These are phyloP conservation scores for Caenorhabditis afra DNA, from an alignment of 2,888 invertebrate genomes.

Conservation along the genomic window DNA sequence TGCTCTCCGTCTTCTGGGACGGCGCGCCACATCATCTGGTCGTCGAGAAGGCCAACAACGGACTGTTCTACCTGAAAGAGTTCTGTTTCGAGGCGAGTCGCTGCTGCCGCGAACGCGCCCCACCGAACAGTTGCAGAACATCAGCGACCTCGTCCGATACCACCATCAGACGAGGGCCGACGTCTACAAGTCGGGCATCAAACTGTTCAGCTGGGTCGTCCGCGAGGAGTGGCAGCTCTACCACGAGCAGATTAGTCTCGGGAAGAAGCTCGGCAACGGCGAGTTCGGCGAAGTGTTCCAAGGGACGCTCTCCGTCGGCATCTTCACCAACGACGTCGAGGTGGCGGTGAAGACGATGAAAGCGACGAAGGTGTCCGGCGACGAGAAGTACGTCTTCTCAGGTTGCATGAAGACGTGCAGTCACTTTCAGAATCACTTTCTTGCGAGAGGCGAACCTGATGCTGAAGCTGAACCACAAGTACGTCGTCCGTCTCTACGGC, in stretches of 20 bases:
- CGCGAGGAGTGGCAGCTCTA: slow-evolving; percentile 71
- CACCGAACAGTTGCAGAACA: slow-evolving; percentile 48
- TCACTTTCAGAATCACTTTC: slow-evolving; percentile 64
- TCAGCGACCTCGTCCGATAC: slow-evolving; percentile 66
- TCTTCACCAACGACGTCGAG: slow-evolving; percentile 67
- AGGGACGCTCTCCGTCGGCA: slow-evolving; percentile 59
- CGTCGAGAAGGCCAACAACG: slow-evolving; percentile 61
- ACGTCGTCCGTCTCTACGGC: slow-evolving; percentile 69
- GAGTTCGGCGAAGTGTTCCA: slow-evolving; percentile 72
- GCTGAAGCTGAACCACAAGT: slow-evolving; percentile 69
- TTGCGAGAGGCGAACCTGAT: slow-evolving; percentile 73
- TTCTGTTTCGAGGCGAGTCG: slow-evolving; percentile 66
- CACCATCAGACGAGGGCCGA: slow-evolving; percentile 61
- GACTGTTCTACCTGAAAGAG: slow-evolving; percentile 61
- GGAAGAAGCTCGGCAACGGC: slow-evolving; percentile 67
- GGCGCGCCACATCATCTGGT: slow-evolving; percentile 57
- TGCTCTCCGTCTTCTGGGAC: slow-evolving; percentile 60
- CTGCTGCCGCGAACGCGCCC: background rate
- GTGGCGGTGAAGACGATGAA: slow-evolving; percentile 73
- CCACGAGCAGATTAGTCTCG: slow-evolving; percentile 71
- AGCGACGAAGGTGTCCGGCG: slow-evolving; percentile 60
- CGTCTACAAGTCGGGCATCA: slow-evolving; percentile 57
- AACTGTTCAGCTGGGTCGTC: slow-evolving; percentile 53
- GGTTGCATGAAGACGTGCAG: background rate
- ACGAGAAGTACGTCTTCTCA: slow-evolving; percentile 63